Evolutionary conservation across 2,797 vertebrate genomes (phyloP).

Genomic region (Rhinogobio ventralis): DNA sequence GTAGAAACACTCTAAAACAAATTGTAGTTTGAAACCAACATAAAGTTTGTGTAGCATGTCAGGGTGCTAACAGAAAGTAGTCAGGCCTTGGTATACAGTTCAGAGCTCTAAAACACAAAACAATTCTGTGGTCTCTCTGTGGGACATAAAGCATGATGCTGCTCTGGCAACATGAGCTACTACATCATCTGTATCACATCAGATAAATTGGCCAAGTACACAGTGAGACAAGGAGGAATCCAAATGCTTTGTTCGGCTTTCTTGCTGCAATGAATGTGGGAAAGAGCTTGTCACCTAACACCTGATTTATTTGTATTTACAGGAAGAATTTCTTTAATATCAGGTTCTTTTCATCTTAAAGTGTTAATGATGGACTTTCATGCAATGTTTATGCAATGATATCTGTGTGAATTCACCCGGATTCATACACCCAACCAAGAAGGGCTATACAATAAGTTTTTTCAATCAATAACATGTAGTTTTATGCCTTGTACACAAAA

Average conservation of each 20-base stretch:
- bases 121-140: slow-evolving; percentile 38
- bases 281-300: slow-evolving; percentile 10
- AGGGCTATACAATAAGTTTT: not conserved
- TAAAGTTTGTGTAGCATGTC: slow-evolving; percentile 27
- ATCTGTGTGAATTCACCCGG: not conserved
- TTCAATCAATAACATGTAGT: not conserved
- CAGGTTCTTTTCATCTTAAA: slow-evolving; percentile 28
- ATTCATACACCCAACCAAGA: not conserved
- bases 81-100: slow-evolving; percentile 39
- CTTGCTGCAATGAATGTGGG: slow-evolving; percentile 35
- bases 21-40: slow-evolving; percentile 26
- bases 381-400: not conserved
- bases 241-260: slow-evolving; percentile 30
- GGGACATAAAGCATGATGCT: slow-evolving; percentile 42
- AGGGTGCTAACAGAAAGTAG: slow-evolving; percentile 21
- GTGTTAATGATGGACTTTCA: slow-evolving; percentile 28
- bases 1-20: slow-evolving; percentile 32
- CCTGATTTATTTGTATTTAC: slow-evolving; percentile 47
- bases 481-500: not conserved
- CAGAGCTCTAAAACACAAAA: slow-evolving; percentile 25
- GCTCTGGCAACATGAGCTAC: slow-evolving; percentile 40
- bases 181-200: slow-evolving; percentile 40
- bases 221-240: slow-evolving; percentile 13
- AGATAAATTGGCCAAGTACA: slow-evolving; percentile 39
- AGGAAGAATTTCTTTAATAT: slow-evolving; percentile 43